phyloP scores from a whole-genome alignment of 2,888 invertebrate genomes.

The Apotomis turbidana region DNA sequence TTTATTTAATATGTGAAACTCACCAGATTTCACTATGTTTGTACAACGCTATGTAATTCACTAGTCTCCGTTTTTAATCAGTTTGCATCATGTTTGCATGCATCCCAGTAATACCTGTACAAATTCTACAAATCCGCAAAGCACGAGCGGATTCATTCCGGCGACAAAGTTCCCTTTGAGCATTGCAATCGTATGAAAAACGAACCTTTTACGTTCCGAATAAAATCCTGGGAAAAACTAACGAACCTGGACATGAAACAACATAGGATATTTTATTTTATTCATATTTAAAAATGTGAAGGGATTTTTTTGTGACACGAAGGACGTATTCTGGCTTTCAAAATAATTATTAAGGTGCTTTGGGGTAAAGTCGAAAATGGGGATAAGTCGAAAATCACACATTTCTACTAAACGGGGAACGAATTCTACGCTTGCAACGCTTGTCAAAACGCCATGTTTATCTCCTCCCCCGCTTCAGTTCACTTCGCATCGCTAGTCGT shows the following conservation, averaged over 20 bases:
- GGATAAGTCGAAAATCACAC: too few relatives aligned
- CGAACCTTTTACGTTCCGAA: conserved; percentile 50
- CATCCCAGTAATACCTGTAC: conserved; percentile 48
- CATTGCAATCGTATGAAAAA: conserved; percentile 54
- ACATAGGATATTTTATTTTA: conserved; percentile 23
- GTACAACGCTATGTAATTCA: not conserved
- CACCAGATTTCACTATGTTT: not conserved
- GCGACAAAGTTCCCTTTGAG: conserved; percentile 62
- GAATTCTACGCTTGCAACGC: too few relatives aligned
- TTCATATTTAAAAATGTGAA: conserved; percentile 4
- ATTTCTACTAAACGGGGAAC: too few relatives aligned
- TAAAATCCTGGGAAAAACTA: conserved; percentile 53
- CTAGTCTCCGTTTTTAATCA: conserved; percentile 34
- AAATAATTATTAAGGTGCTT: not conserved
- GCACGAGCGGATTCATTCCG: conserved; percentile 59
- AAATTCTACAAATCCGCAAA: conserved; percentile 69
- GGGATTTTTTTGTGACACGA: not conserved
- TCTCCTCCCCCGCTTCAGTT: too few relatives aligned
- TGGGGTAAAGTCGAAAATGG: too few relatives aligned
- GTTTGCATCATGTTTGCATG: too few relatives aligned
- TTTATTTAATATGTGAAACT: not conserved
- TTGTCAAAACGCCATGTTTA: too few relatives aligned
- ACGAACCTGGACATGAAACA: conserved; percentile 49
- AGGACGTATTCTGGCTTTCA: not conserved
- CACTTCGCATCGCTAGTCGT: too few relatives aligned